Evolutionary conservation across 2,797 vertebrate species (phyloP).

Genomic region (Lithobates sylvaticus): DNA sequence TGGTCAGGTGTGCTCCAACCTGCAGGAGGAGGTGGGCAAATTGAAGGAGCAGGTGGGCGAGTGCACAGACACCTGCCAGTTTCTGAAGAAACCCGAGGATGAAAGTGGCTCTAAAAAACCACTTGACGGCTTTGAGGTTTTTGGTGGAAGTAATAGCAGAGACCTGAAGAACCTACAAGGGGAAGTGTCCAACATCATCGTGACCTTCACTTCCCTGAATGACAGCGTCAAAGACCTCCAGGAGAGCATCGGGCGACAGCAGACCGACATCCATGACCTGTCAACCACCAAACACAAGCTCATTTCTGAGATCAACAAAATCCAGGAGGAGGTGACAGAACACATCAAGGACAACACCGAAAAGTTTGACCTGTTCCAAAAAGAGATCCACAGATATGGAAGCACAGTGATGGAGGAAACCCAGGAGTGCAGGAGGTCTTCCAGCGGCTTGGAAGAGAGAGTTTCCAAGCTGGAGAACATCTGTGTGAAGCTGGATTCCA

Average conservation of each 20-base stretch:
- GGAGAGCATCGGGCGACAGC: slow-evolving; percentile 82
- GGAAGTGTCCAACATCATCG: slow-evolving; percentile 79
- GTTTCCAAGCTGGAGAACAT: slow-evolving; percentile 86
- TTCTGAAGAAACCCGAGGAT: slow-evolving; percentile 58
- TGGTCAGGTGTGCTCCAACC: slow-evolving; percentile 79
- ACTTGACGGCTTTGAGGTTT: slow-evolving; percentile 81
- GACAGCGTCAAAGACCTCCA: slow-evolving; percentile 84
- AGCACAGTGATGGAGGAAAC: slow-evolving; percentile 74
- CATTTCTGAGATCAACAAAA: slow-evolving; percentile 81
- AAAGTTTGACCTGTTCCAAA: slow-evolving; percentile 74
- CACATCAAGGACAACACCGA: slow-evolving; percentile 78
- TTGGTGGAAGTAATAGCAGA: slow-evolving; percentile 75
- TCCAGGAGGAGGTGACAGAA: slow-evolving; percentile 80
- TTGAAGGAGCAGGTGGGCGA: slow-evolving; percentile 77
- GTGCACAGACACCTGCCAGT: slow-evolving; percentile 72
- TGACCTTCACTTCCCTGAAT: slow-evolving; percentile 83
- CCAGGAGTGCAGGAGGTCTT: slow-evolving; percentile 76
- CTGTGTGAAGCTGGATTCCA: slow-evolving; percentile 82
- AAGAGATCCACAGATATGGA: slow-evolving; percentile 76
- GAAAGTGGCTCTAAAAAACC: slow-evolving; percentile 72
- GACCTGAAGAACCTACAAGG: slow-evolving; percentile 86
- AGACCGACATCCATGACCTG: slow-evolving; percentile 77
- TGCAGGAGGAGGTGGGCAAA: slow-evolving; percentile 79
- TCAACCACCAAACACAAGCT: slow-evolving; percentile 78
- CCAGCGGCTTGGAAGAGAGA: slow-evolving; percentile 81